A percentile compares a stretch with the other conserved stretches of the same genome.
phyloP scores from a whole-genome alignment of 2,888 invertebrate species.

The Dinocampus coccinellae region DNA sequence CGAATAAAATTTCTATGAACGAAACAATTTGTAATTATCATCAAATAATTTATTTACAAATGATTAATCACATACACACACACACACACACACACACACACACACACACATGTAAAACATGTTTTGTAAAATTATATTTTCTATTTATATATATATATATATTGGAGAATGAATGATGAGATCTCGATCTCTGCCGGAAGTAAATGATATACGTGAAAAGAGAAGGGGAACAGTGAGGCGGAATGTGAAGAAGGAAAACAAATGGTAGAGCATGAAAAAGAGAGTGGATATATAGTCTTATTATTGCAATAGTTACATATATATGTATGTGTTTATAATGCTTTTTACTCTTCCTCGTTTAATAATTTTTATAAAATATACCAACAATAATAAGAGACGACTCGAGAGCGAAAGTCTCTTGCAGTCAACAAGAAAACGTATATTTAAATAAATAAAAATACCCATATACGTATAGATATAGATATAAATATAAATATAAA shows the following conservation, averaged over 20 bases:
- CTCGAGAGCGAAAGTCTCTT: constrained; percentile 2
- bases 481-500: neutral
- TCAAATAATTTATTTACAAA: neutral
- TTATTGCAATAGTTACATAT: constrained; percentile 3
- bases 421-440: neutral
- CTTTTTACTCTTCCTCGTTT: constrained; percentile 9
- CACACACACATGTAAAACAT: too few relatives aligned
- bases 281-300: constrained; percentile 7
- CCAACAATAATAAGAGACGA: neutral
- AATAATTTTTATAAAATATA: neutral
- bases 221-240: neutral
- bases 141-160: constrained; percentile 4
- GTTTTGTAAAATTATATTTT: constrained; percentile 29
- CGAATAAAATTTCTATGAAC: neutral
- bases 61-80: constrained; percentile 33
- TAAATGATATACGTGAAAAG: constrained; percentile 8
- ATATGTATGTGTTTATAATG: too few relatives aligned
- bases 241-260: constrained; percentile 4
- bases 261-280: neutral
- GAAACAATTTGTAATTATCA: constrained; percentile 5
- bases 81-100: too few relatives aligned
- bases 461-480: neutral
- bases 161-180: constrained; percentile 32
- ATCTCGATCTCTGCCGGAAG: constrained; percentile 35
- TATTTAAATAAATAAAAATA: neutral